Percentiles rank a stretch among this genome's conserved stretches.
Conservation (phyloP, 2,797 vertebrate genomes). For the Bovichtus variegatus region DNA sequence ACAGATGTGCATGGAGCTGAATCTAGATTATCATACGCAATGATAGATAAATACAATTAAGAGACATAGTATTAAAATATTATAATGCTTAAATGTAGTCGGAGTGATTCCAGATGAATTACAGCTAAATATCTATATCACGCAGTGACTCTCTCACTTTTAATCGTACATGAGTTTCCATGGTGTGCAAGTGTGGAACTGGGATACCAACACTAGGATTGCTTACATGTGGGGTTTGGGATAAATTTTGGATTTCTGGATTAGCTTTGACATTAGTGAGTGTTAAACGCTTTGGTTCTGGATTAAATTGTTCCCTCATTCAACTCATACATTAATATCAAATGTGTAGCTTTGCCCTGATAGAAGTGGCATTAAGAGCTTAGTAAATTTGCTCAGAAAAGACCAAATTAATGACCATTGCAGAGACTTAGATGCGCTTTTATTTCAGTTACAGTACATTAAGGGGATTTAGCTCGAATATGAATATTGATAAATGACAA, state of each 20-base stretch:
- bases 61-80: conserved; percentile 56
- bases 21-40: conserved; percentile 30
- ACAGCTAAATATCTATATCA: conserved; percentile 53
- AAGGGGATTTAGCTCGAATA: conserved; percentile 60
- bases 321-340: conserved; percentile 71
- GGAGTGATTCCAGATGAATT: conserved; percentile 61
- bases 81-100: conserved; percentile 51
- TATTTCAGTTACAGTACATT: conserved; percentile 65
- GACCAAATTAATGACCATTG: conserved; percentile 65
- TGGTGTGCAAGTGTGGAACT: conserved; percentile 27
- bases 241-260: conserved; percentile 79
- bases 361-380: conserved; percentile 78
- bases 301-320: conserved; percentile 79
- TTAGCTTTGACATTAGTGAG: conserved; percentile 77
- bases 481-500: conserved; percentile 55
- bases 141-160: conserved; percentile 18
- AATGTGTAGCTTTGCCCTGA: conserved; percentile 65
- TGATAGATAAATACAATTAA: conserved; percentile 51
- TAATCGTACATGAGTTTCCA: conserved; percentile 47
- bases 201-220: conserved; percentile 50
- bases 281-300: conserved; percentile 73
- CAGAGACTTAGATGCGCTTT: conserved; percentile 33
- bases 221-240: conserved; percentile 79
- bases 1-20: conserved; percentile 23
- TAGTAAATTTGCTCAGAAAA: conserved; percentile 68